These are phyloP conservation scores for Leptopilina myrica DNA, from an alignment of 2,888 invertebrate species.

Conservation along the genomic window DNA sequence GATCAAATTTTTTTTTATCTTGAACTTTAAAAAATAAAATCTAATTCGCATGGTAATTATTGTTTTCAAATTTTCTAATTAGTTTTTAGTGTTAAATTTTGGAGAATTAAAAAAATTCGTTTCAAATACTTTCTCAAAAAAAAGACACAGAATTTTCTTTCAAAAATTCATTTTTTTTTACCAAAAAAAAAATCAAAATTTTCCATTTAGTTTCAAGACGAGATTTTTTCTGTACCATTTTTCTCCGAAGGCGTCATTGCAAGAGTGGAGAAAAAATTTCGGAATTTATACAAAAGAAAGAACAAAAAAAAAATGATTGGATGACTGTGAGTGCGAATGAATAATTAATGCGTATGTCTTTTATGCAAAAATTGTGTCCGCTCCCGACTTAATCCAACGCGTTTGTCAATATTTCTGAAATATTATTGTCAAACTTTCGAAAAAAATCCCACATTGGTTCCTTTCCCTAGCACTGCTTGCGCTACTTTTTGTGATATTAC, in stretches of 20 bases:
- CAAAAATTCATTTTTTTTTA: no score
- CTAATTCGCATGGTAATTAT: no score
- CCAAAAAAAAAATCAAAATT: background rate
- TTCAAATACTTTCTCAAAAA: no score
- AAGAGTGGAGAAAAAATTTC: slow-evolving; percentile 14
- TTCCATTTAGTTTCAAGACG: background rate
- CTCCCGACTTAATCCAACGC: slow-evolving; percentile 62
- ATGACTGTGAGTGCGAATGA: slow-evolving; percentile 19
- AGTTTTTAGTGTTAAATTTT: no score
- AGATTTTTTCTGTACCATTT: background rate
- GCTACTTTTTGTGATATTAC: slow-evolving; percentile 74
- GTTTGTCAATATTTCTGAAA: slow-evolving; percentile 53
- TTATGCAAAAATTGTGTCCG: slow-evolving; percentile 59
- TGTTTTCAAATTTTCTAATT: no score
- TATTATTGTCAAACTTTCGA: slow-evolving; percentile 48
- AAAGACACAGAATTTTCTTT: no score
- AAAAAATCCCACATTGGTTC: slow-evolving; percentile 64
- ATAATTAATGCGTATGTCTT: background rate
- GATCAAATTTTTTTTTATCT: no score
- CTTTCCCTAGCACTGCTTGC: slow-evolving; percentile 71
- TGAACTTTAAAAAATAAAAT: no score
- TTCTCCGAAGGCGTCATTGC: slow-evolving; percentile 6
- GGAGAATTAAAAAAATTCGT: no score
- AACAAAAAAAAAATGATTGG: background rate
- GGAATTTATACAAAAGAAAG: background rate